Percentiles rank a stretch among this genome's conserved stretches.
Evolutionary conservation across 2,888 invertebrate genomes (phyloP).

Genomic region (Pachliopta kotzebuea): DNA sequence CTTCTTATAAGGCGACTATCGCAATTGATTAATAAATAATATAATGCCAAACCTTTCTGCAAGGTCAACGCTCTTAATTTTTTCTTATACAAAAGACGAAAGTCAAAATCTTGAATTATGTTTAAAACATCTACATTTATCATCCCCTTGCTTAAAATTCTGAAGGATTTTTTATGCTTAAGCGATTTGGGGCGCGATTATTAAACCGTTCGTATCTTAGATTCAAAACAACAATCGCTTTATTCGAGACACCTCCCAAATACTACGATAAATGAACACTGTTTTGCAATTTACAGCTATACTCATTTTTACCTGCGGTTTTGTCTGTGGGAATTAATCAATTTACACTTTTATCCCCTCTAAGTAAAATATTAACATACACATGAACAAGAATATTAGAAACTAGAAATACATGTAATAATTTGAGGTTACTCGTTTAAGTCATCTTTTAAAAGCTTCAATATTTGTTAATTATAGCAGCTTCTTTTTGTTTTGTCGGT

Average conservation of each 20-base stretch:
- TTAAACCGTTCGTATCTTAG: background rate
- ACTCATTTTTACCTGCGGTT: background rate
- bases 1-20: no score
- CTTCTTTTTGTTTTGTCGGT: no score
- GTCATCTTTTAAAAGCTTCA: no score
- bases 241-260: background rate
- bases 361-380: no score
- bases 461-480: no score
- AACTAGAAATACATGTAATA: no score
- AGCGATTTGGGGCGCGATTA: background rate
- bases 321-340: background rate
- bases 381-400: no score
- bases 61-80: background rate
- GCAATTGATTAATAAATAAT: no score
- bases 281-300: constrained; percentile 10
- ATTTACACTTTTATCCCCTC: background rate
- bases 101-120: background rate
- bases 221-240: background rate
- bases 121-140: background rate
- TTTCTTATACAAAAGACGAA: background rate
- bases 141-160: background rate
- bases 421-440: no score
- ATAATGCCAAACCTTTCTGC: no score
- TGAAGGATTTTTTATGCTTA: background rate
- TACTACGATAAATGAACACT: background rate